Conservation (phyloP, 2,888 invertebrate genomes). For the Gortyna flavago region DNA sequence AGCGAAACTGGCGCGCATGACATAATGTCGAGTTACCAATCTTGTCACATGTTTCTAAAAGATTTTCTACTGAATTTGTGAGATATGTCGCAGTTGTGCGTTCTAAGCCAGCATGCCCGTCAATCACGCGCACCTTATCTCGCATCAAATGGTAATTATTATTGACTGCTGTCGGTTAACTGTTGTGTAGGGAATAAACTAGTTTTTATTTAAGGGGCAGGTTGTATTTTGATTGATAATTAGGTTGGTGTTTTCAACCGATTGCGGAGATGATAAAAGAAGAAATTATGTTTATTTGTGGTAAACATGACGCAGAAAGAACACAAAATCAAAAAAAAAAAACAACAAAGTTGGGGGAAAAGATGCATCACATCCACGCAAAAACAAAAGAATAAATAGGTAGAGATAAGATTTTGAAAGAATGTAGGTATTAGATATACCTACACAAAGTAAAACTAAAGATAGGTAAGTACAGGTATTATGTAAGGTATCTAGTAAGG, state of each 20-base stretch:
- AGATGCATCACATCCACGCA: too few relatives aligned
- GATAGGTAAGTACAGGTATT: neutral
- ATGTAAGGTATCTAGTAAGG: too few relatives aligned
- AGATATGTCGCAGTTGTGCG: conserved; percentile 28
- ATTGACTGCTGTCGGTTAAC: conserved; percentile 65
- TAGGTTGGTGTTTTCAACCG: neutral
- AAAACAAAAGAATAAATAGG: too few relatives aligned
- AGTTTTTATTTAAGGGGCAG: conserved; percentile 64
- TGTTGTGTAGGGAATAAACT: conserved; percentile 62
- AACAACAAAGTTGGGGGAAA: too few relatives aligned
- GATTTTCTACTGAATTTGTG: conserved; percentile 2
- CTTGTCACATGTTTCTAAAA: conserved; percentile 29
- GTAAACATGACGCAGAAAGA: too few relatives aligned
- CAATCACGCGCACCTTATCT: conserved; percentile 68
- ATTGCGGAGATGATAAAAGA: neutral
- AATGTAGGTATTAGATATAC: too few relatives aligned
- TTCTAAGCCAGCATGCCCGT: conserved; percentile 54
- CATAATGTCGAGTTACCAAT: neutral
- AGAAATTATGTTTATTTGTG: neutral
- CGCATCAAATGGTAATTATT: conserved; percentile 70
- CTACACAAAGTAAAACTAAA: neutral
- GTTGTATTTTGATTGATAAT: neutral
- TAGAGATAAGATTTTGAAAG: neutral
- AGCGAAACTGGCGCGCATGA: neutral
- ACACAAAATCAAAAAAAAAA: too few relatives aligned